A percentile compares a stretch with the other conserved stretches of the same genome.
phyloP scores from a whole-genome alignment of 2,113 vertebrate species.

The Corvus cornix region DNA sequence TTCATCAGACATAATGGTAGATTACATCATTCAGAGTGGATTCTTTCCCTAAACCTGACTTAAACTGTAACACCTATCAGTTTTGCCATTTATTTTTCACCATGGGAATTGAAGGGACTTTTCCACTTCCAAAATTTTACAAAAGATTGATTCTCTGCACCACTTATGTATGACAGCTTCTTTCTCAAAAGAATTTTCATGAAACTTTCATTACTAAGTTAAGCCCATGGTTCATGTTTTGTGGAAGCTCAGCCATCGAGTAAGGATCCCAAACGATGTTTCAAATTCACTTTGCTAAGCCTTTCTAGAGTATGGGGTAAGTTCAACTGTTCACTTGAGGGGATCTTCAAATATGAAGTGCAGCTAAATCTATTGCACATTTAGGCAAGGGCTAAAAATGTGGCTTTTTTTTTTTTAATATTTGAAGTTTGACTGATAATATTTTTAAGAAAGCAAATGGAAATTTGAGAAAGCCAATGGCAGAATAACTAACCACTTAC shows the following conservation, averaged over 20 bases:
- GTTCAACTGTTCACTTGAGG: not conserved
- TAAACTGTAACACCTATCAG: not conserved
- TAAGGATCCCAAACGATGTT: not conserved
- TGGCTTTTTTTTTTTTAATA: not conserved
- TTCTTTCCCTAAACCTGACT: slow-evolving; percentile 6
- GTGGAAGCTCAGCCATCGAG: not conserved
- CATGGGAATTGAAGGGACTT: not conserved
- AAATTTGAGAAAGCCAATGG: not conserved
- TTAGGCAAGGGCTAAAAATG: not conserved
- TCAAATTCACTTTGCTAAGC: not conserved
- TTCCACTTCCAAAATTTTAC: not conserved
- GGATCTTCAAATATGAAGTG: not conserved
- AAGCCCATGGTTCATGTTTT: not conserved
- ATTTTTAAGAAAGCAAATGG: not conserved
- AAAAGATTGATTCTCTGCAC: not conserved
- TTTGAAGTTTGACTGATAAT: not conserved
- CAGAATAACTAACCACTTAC: not conserved
- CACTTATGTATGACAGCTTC: not conserved
- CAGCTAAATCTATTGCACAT: not conserved
- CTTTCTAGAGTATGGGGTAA: not conserved
- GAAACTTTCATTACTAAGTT: not conserved
- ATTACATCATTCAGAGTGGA: slow-evolving; percentile 19
- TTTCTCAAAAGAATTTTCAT: not conserved
- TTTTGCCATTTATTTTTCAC: slow-evolving; percentile 1
- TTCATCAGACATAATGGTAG: not conserved